Base-by-base conservation (phyloP, 1,140 invertebrate species). In the Hylaeus volcanicus region DNA sequence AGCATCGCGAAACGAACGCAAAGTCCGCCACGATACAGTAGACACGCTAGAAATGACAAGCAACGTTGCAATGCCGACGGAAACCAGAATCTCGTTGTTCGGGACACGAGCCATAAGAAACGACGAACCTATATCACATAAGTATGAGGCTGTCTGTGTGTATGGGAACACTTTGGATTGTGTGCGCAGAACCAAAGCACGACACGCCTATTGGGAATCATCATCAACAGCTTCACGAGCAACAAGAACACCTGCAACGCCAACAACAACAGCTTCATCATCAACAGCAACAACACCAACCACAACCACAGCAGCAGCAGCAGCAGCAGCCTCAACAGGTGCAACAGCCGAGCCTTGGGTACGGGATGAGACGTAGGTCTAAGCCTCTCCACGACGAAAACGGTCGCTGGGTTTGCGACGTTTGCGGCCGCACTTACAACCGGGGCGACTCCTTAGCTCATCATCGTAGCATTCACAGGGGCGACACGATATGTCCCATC, bases 381-480 rank as follows among this genome's bases (percentile, higher is more conserved):
- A 90, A 91, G 88, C 89, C 90, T 69, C 83, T 91, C 69, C 91
- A 90, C 85, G 91, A 92, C 82, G 89, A 92, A 85, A 90, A 82
- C 81, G 92, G 92, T 88, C 91, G 93, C 80, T 93, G 92, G 92
- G 90, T 93, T 72, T 94, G 93, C 89, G 92, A 93, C 86, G 91
- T 93, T 83, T 94, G 93, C 86, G 93, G 93, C 83, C 93, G 93
- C 89, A 88, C 84, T 84, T 94, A 93, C 90, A 92, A 89, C 89
- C 92, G 93, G 79, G 91, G 92, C 37, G 93, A 94, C 86, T 93
- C 93, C 71, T 89, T 94, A 75, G 93, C 93, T 69, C 93, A 94
- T 81, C 94, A 94, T 85, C 93, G 93, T 83, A 94, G 93, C 87
- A 93, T 94, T 89, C 94, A 94, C 89, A 93, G 92, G 86, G 94